Evolutionary conservation across 2,888 invertebrate genomes (phyloP).

Genomic region (Callimorpha dominula): DNA sequence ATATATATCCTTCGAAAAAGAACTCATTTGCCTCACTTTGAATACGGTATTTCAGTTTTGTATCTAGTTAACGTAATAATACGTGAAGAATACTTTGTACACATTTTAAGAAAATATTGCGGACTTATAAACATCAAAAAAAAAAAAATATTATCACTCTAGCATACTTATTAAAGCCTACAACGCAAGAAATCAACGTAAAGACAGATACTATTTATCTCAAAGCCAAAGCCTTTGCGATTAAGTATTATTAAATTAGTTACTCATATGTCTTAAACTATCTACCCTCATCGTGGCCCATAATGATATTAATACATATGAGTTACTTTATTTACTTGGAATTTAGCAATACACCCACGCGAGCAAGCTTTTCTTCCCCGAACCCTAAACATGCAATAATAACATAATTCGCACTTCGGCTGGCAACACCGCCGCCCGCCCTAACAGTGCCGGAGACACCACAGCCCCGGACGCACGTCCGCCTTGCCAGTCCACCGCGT

Average conservation of each 20-base stretch:
- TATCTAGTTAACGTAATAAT: neutral
- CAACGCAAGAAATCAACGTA: neutral
- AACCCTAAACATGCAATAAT: conserved; percentile 41
- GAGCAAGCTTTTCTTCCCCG: conserved; percentile 23
- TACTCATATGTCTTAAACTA: neutral
- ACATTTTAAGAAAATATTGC: too few species aligned
- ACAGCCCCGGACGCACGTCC: conserved; percentile 69
- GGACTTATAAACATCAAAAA: too few species aligned
- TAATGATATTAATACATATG: neutral
- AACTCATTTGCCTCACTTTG: too few species aligned
- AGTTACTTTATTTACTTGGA: neutral
- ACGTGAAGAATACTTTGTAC: too few species aligned
- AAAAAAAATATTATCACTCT: too few species aligned
- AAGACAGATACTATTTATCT: neutral
- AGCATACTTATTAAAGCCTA: too few species aligned
- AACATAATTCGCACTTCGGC: conserved; percentile 50
- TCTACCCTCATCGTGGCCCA: too few species aligned
- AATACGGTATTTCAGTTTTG: neutral
- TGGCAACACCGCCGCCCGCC: conserved; percentile 66
- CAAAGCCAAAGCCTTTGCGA: neutral
- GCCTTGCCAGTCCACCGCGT: conserved; percentile 63
- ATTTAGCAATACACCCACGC: conserved; percentile 4
- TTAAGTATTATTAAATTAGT: neutral
- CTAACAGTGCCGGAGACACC: conserved; percentile 66
- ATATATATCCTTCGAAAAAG: too few species aligned